Conservation (phyloP, 2,797 vertebrate species). For the Sarcoramphus papa region DNA sequence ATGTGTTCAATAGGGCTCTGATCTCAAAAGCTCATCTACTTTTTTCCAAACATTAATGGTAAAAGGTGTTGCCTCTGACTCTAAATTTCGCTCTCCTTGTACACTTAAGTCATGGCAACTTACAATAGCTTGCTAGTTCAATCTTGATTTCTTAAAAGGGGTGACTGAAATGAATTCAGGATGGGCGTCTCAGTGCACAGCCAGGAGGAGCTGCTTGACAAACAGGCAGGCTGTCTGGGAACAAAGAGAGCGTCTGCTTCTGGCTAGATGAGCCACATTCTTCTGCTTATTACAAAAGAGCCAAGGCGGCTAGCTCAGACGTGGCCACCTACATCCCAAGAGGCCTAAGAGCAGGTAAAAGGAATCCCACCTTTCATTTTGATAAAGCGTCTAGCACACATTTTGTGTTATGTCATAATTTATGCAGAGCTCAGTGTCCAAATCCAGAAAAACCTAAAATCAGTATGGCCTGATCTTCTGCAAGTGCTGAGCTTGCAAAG, state of each 20-base stretch:
- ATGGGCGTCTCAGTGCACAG: not conserved
- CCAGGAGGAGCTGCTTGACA: not conserved
- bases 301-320: accelerated
- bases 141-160: not conserved
- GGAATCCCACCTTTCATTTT: not conserved
- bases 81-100: not conserved
- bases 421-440: not conserved
- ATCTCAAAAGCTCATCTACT: not conserved
- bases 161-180: not conserved
- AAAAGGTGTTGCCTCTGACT: not conserved
- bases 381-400: not conserved
- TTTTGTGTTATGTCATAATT: not conserved
- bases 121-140: not conserved
- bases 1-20: accelerated
- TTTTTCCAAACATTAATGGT: not conserved
- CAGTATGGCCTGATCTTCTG: not conserved
- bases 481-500: not conserved
- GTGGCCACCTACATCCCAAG: not conserved
- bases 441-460: not conserved
- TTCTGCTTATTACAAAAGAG: not conserved
- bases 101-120: not conserved
- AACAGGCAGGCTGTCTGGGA: not conserved
- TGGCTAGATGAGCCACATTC: not conserved
- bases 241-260: accelerated
- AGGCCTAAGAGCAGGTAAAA: not conserved